phyloP scores from a whole-genome alignment of 2,888 invertebrate genomes.

The Leuctra nigra region DNA sequence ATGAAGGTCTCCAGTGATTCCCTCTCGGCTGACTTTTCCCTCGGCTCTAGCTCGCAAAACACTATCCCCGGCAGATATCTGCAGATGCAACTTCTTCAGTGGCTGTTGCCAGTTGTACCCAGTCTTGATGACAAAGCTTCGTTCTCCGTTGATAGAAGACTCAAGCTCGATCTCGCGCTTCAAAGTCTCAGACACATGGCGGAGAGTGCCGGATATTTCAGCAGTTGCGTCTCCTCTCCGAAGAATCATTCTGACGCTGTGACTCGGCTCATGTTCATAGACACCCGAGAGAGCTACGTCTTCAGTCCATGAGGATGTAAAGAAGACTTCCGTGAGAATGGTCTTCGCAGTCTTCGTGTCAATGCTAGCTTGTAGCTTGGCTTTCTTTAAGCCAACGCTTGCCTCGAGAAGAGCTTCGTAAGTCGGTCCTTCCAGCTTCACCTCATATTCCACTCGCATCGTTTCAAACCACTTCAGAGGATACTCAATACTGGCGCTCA shows the following conservation, averaged over 20 bases:
- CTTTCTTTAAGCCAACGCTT: slow-evolving; percentile 22
- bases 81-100: slow-evolving; percentile 14
- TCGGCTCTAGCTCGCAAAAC: slow-evolving; percentile 2
- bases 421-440: slow-evolving; percentile 17
- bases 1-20: neutral
- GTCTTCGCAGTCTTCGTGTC: slow-evolving; percentile 24
- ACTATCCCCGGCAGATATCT: slow-evolving; percentile 3
- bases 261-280: slow-evolving; percentile 22
- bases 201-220: slow-evolving; percentile 20
- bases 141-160: slow-evolving; percentile 21
- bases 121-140: slow-evolving; percentile 22
- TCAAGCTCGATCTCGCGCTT: slow-evolving; percentile 20
- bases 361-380: slow-evolving; percentile 28
- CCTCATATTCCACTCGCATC: slow-evolving; percentile 24
- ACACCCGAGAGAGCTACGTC: slow-evolving; percentile 25
- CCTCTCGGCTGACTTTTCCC: slow-evolving; percentile 8
- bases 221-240: slow-evolving; percentile 16
- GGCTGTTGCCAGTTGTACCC: slow-evolving; percentile 18
- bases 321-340: slow-evolving; percentile 25
- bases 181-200: slow-evolving; percentile 6
- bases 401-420: neutral
- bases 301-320: slow-evolving; percentile 30
- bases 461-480: slow-evolving; percentile 28
- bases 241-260: slow-evolving; percentile 16
- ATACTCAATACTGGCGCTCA: slow-evolving; percentile 24